phyloP scores from a whole-genome alignment of 2,113 vertebrate species.

The Pheucticus melanocephalus region DNA sequence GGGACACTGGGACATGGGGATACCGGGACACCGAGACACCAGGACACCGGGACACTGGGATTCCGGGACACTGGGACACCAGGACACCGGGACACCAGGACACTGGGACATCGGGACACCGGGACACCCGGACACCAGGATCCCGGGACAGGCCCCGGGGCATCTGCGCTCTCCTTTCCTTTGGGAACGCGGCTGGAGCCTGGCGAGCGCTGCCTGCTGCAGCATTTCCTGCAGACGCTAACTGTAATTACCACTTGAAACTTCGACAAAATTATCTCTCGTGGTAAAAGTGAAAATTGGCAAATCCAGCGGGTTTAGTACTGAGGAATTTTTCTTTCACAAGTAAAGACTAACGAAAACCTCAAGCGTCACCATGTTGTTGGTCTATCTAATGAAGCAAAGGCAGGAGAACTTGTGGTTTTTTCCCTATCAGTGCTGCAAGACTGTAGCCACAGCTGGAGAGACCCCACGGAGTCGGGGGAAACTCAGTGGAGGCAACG shows the following conservation, averaged over 20 bases:
- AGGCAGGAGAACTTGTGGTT: background rate
- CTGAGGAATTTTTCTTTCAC: background rate
- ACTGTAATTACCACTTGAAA: background rate
- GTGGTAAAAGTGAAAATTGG: background rate
- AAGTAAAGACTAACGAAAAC: background rate
- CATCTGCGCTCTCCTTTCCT: background rate
- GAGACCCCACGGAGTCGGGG: too few species aligned
- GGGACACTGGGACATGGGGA: too few species aligned
- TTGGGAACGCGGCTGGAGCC: background rate
- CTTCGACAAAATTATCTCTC: background rate
- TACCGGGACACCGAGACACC: too few species aligned
- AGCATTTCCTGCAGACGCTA: background rate
- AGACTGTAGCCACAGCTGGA: fast-evolving
- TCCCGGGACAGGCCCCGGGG: background rate
- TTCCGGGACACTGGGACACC: too few species aligned
- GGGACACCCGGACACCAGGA: too few species aligned
- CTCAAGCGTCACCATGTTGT: background rate
- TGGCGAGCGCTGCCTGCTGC: background rate
- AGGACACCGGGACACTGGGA: too few species aligned
- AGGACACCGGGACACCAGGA: too few species aligned
- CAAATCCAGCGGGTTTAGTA: background rate
- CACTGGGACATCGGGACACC: too few species aligned
- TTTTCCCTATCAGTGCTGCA: background rate
- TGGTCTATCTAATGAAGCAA: background rate
- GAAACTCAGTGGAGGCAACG: background rate